These are phyloP conservation scores for Brachyistius frenatus DNA, from an alignment of 2,113 vertebrate genomes.

Conservation along the genomic window DNA sequence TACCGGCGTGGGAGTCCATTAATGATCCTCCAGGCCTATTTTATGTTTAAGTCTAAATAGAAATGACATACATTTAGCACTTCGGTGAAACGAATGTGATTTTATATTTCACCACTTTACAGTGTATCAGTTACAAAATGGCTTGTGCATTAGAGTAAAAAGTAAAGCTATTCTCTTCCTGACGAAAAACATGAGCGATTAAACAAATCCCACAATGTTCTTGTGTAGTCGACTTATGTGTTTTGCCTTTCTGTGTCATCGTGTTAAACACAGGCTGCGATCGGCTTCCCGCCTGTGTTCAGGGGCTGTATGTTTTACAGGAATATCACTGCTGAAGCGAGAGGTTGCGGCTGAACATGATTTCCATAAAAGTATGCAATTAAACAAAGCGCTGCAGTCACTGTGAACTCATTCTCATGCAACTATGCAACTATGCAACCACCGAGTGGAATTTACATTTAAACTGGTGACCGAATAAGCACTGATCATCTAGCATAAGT, in stretches of 20 bases:
- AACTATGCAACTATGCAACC: neutral
- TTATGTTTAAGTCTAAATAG: neutral
- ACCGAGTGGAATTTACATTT: constrained; percentile 5
- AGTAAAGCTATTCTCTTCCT: neutral
- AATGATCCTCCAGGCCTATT: neutral
- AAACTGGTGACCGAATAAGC: constrained; percentile 4
- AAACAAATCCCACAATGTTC: neutral
- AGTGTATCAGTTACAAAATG: neutral
- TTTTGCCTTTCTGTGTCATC: neutral
- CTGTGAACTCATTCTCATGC: constrained; percentile 35
- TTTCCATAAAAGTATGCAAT: constrained; percentile 54
- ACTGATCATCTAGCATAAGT: neutral
- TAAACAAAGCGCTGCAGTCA: neutral
- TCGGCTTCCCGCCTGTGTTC: neutral
- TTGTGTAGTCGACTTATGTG: neutral
- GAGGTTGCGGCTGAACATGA: constrained; percentile 11
- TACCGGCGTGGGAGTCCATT: neutral
- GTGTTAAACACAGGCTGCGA: neutral
- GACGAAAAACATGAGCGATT: neutral
- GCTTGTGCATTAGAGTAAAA: neutral
- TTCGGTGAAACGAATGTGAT: neutral
- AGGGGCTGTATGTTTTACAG: constrained; percentile 1
- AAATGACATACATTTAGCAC: neutral
- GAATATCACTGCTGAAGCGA: constrained; percentile 10
- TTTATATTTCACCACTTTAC: neutral